These are phyloP conservation scores for Catharus fuscescens DNA, from an alignment of 2,113 vertebrate species.

Conservation along the genomic window DNA sequence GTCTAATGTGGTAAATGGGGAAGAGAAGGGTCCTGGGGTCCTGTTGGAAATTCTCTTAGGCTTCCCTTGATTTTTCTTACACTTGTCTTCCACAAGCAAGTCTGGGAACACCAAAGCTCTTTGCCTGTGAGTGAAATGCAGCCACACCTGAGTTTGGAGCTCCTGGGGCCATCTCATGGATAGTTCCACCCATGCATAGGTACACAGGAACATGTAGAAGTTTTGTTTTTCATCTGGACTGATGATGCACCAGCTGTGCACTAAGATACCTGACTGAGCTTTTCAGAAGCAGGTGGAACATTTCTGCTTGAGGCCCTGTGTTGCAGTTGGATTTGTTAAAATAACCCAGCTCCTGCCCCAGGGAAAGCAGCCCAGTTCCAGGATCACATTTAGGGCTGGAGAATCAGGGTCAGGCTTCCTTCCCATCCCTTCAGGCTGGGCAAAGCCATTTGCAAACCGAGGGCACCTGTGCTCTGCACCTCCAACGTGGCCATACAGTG, in stretches of 20 bases:
- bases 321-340: neutral
- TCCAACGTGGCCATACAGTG: neutral
- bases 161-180: neutral
- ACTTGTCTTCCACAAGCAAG: neutral
- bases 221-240: neutral
- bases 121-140: neutral
- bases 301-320: neutral
- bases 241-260: accelerated
- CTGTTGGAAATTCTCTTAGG: neutral
- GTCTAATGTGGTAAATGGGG: neutral
- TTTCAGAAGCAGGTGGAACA: neutral
- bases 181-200: neutral
- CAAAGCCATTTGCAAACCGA: accelerated
- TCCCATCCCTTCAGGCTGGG: neutral
- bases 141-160: neutral
- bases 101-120: neutral
- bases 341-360: neutral
- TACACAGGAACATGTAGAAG: neutral
- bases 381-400: neutral
- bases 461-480: accelerated
- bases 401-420: neutral
- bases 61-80: neutral
- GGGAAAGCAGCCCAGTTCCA: neutral
- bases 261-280: neutral
- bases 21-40: neutral